Conservation (phyloP, 37 sponge, comb jelly and placozoan genomes). For the Mnemiopsis leidyi region DNA sequence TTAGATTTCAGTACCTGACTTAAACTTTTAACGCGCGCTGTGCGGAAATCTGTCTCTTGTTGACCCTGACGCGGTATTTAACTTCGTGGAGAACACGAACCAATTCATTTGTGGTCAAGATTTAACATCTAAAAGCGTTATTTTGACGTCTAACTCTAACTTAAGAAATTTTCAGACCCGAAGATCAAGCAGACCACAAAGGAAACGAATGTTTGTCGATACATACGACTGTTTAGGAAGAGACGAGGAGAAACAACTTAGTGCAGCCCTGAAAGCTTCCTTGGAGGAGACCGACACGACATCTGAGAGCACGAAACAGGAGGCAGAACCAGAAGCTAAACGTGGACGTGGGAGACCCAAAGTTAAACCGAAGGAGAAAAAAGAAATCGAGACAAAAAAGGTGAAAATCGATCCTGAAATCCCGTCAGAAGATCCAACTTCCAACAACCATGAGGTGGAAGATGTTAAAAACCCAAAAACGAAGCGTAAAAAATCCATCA, state of each 20-base stretch:
- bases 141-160: no score
- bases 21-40: no score
- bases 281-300: background rate
- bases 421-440: background rate
- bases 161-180: conserved; percentile 22
- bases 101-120: no score
- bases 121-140: no score
- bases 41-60: no score
- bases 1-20: no score
- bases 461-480: background rate
- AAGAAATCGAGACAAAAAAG: background rate
- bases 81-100: no score
- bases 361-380: background rate
- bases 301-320: background rate
- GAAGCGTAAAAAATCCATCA: conserved; percentile 20
- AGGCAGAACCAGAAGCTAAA: background rate
- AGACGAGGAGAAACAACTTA: conserved; percentile 18
- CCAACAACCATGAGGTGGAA: background rate
- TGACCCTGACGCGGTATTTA: no score
- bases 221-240: background rate
- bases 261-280: conserved; percentile 31
- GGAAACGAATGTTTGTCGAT: background rate
- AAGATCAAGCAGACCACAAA: background rate
- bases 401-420: background rate
- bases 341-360: conserved; percentile 4